These are phyloP conservation scores for Sebastes variabilis DNA, from an alignment of 2,797 vertebrate genomes.

Conservation along the genomic window DNA sequence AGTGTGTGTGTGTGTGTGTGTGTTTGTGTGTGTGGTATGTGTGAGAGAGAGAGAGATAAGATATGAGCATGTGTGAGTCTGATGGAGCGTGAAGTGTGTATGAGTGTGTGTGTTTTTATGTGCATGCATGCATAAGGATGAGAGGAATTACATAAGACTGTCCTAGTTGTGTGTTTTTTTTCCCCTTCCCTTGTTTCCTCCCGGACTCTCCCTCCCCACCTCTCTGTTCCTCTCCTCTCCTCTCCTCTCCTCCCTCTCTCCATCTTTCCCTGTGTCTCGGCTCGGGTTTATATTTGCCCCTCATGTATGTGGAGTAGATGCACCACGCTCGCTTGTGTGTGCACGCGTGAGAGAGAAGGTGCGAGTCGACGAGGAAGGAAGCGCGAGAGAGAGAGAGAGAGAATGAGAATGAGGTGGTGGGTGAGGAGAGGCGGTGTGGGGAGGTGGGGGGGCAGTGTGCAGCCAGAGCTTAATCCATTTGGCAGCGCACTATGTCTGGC, in stretches of 20 bases:
- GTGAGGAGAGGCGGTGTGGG: neutral
- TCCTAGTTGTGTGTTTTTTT: constrained; percentile 74
- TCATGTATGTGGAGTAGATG: constrained; percentile 29
- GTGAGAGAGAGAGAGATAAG: constrained; percentile 21
- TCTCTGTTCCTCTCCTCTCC: neutral
- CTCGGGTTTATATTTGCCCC: constrained; percentile 14
- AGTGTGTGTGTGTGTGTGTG: constrained; percentile 15
- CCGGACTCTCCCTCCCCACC: constrained; percentile 27
- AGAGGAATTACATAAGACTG: constrained; percentile 79
- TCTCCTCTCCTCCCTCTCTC: neutral
- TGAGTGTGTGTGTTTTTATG: constrained; percentile 69
- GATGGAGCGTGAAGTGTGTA: constrained; percentile 76
- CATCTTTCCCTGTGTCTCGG: constrained; percentile 10
- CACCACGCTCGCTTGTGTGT: neutral
- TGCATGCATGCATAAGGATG: constrained; percentile 77
- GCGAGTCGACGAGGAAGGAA: constrained; percentile 5
- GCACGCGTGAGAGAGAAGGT: neutral
- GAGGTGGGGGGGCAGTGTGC: neutral
- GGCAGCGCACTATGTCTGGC: constrained; percentile 64
- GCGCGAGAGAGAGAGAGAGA: neutral
- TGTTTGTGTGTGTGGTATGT: neutral
- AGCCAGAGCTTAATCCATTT: constrained; percentile 66
- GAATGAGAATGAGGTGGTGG: constrained; percentile 10
- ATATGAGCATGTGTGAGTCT: constrained; percentile 68
- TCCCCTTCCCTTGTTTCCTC: constrained; percentile 54